Conservation (phyloP, 2,888 invertebrate species). For the Oscheius sp. region DNA sequence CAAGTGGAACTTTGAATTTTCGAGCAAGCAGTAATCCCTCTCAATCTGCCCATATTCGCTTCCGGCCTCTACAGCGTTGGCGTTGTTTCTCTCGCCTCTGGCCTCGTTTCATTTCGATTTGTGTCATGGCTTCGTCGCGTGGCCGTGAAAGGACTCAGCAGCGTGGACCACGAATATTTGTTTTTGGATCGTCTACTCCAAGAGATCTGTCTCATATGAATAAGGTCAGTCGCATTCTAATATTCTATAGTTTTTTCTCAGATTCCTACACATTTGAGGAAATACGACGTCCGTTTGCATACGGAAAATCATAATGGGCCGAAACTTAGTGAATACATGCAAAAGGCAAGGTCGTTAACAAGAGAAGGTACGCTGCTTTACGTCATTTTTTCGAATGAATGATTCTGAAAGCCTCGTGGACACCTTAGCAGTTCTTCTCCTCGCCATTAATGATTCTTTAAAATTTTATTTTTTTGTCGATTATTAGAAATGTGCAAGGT, state of each 20-base stretch:
- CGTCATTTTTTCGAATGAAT: too few species aligned
- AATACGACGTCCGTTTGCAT: conserved; percentile 54
- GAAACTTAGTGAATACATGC: conserved; percentile 45
- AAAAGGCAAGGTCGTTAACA: conserved; percentile 45
- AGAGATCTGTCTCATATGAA: conserved; percentile 64
- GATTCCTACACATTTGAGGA: conserved; percentile 51
- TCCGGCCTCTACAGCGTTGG: not conserved
- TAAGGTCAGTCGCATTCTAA: conserved; percentile 38
- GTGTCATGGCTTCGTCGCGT: conserved; percentile 48
- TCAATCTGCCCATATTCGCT: conserved; percentile 15
- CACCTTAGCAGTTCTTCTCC: not conserved
- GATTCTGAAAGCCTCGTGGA: too few species aligned
- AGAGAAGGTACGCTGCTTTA: conserved; percentile 35
- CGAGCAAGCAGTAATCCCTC: too few species aligned
- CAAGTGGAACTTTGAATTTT: too few species aligned
- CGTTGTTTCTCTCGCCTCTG: conserved; percentile 27
- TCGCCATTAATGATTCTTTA: too few species aligned
- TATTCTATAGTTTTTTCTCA: conserved; percentile 9
- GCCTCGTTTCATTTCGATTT: conserved; percentile 22
- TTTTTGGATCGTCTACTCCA: conserved; percentile 67
- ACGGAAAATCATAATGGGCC: conserved; percentile 33
- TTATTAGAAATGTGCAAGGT: not conserved
- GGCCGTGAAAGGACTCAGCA: conserved; percentile 39
- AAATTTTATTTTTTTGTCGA: too few species aligned
- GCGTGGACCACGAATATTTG: conserved; percentile 33